Conservation (phyloP, 2,113 vertebrate genomes). For the Oxygymnocypris stewartii region DNA sequence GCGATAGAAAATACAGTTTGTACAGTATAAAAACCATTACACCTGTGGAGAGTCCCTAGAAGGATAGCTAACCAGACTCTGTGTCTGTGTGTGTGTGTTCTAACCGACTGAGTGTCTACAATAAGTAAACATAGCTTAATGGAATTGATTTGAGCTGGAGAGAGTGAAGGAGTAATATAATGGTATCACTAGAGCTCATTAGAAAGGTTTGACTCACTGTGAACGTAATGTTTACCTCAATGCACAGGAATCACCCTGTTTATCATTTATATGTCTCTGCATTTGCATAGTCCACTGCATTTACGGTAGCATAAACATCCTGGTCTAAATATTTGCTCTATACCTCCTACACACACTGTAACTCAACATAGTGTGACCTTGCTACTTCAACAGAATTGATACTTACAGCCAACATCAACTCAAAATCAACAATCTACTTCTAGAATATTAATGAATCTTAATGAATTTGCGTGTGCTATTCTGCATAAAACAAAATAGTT, state of each 20-base stretch:
- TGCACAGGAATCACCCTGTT: conserved; percentile 20
- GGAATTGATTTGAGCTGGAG: conserved; percentile 62
- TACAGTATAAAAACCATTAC: too few relatives aligned
- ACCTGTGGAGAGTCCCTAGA: too few relatives aligned
- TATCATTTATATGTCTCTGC: conserved; percentile 18
- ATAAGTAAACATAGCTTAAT: conserved; percentile 71
- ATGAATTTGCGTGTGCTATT: not conserved
- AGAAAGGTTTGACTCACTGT: not conserved
- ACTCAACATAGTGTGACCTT: not conserved
- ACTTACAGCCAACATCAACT: not conserved
- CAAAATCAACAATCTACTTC: not conserved
- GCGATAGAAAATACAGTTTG: too few relatives aligned
- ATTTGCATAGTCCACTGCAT: not conserved
- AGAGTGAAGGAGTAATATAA: not conserved
- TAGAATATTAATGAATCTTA: not conserved
- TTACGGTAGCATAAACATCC: not conserved
- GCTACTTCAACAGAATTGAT: not conserved
- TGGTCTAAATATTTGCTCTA: not conserved
- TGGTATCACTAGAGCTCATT: conserved; percentile 17
- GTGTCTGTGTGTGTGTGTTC: conserved; percentile 35
- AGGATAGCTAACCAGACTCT: too few relatives aligned
- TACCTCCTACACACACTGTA: not conserved
- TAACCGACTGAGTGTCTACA: conserved; percentile 75
- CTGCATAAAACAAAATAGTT: not conserved
- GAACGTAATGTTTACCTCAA: not conserved